Percentiles rank a stretch among this genome's conserved stretches.
These are phyloP conservation scores for Celastrina argiolus DNA, from an alignment of 2,888 invertebrate genomes.

Conservation along the genomic window DNA sequence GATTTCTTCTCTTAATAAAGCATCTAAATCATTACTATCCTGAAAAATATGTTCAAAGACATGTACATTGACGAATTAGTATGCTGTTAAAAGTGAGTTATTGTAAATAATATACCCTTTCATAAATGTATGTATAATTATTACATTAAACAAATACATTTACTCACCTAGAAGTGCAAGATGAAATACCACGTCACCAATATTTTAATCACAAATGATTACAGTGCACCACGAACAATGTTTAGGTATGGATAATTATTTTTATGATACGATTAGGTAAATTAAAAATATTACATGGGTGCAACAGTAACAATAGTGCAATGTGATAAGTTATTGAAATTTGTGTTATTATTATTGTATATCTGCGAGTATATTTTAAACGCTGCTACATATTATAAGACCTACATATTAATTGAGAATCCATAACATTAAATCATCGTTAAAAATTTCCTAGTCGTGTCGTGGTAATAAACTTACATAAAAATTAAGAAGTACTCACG, in stretches of 20 bases:
- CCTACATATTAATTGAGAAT: too few relatives aligned
- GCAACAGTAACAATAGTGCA: too few relatives aligned
- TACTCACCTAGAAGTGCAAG: constrained; percentile 27
- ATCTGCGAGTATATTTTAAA: too few relatives aligned
- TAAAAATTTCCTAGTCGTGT: background rate
- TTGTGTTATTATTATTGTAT: too few relatives aligned
- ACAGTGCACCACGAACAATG: constrained; percentile 21
- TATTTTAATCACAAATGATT: constrained; percentile 26
- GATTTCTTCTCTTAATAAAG: background rate
- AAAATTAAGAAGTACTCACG: background rate
- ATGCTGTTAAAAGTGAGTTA: background rate
- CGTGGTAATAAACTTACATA: background rate
- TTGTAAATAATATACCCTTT: too few relatives aligned
- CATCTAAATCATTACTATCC: background rate
- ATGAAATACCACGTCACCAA: constrained; percentile 18
- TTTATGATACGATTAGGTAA: background rate
- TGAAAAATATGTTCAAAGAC: constrained; percentile 23
- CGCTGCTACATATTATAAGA: too few relatives aligned
- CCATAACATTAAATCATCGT: too few relatives aligned
- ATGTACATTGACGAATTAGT: background rate
- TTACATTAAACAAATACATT: background rate
- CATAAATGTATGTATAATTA: background rate
- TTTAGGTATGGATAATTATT: background rate
- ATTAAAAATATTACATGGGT: too few relatives aligned
- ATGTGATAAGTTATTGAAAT: too few relatives aligned